Conservation (phyloP, 2,888 invertebrate genomes). For the Yponomeuta plumbellus region DNA sequence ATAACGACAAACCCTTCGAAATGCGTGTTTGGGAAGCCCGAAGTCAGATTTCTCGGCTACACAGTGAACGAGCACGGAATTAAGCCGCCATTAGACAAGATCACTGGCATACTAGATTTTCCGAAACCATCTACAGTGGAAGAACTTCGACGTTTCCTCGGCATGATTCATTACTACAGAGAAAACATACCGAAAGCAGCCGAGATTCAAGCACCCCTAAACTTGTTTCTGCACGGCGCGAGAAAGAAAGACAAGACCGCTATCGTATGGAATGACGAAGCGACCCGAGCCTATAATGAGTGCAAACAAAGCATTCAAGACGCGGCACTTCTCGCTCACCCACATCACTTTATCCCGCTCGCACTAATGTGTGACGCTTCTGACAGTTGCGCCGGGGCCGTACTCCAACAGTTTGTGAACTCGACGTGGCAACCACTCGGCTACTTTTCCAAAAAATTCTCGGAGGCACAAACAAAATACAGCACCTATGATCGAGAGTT, state of each 20-base stretch:
- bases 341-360: neutral
- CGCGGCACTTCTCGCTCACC: slow-evolving; percentile 13
- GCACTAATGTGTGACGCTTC: no score
- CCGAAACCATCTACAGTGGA: slow-evolving; percentile 12
- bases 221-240: slow-evolving; percentile 6
- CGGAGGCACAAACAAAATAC: slow-evolving; percentile 13
- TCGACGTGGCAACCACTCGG: slow-evolving; percentile 13
- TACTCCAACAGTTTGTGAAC: slow-evolving; percentile 12
- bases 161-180: slow-evolving; percentile 21
- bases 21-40: slow-evolving; percentile 12
- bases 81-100: slow-evolving; percentile 6
- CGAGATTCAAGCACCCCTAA: neutral
- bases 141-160: slow-evolving; percentile 22
- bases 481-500: slow-evolving; percentile 17
- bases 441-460: slow-evolving; percentile 17
- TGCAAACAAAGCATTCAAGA: slow-evolving; percentile 9
- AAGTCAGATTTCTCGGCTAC: slow-evolving; percentile 15
- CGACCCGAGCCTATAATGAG: neutral
- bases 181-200: slow-evolving; percentile 16
- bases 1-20: slow-evolving; percentile 12
- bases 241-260: slow-evolving; percentile 15
- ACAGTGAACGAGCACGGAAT: slow-evolving; percentile 15
- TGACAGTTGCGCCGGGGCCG: slow-evolving; percentile 6
- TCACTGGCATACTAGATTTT: slow-evolving; percentile 14
- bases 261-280: slow-evolving; percentile 6